Conservation (phyloP, 2,888 invertebrate species). For the Blastobasis lacticolella region DNA sequence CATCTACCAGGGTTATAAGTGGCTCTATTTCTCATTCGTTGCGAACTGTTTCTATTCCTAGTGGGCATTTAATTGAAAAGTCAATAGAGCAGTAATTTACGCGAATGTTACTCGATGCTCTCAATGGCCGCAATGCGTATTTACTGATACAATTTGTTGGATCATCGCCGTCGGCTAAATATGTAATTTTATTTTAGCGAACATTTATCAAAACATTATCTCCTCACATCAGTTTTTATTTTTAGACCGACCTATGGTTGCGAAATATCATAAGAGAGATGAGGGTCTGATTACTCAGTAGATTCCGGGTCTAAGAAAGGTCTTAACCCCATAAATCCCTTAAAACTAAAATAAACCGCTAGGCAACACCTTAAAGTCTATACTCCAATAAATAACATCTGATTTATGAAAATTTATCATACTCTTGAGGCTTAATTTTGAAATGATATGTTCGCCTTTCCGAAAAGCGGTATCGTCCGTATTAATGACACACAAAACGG, state of each 20-base stretch:
- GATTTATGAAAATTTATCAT: slow-evolving; percentile 74
- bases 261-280: slow-evolving; percentile 41
- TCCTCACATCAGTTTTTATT: slow-evolving; percentile 37
- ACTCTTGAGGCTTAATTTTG: slow-evolving; percentile 72
- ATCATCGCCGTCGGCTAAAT: slow-evolving; percentile 15
- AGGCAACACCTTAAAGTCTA: slow-evolving; percentile 67
- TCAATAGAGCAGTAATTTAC: too few relatives aligned
- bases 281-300: slow-evolving; percentile 48
- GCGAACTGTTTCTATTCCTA: too few relatives aligned
- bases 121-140: too few relatives aligned
- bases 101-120: too few relatives aligned
- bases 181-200: slow-evolving; percentile 18
- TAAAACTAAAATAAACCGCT: slow-evolving; percentile 62
- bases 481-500: slow-evolving; percentile 35
- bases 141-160: too few relatives aligned
- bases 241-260: slow-evolving; percentile 34
- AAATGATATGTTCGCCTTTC: slow-evolving; percentile 47
- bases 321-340: slow-evolving; percentile 42
- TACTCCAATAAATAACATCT: slow-evolving; percentile 68
- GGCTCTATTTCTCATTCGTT: slow-evolving; percentile 1
- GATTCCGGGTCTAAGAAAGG: slow-evolving; percentile 39
- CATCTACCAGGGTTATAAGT: slow-evolving; percentile 9
- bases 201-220: slow-evolving; percentile 33
- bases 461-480: slow-evolving; percentile 32
- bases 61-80: too few relatives aligned